Conservation (phyloP, 2,888 invertebrate genomes). For the Lithosia quadra region DNA sequence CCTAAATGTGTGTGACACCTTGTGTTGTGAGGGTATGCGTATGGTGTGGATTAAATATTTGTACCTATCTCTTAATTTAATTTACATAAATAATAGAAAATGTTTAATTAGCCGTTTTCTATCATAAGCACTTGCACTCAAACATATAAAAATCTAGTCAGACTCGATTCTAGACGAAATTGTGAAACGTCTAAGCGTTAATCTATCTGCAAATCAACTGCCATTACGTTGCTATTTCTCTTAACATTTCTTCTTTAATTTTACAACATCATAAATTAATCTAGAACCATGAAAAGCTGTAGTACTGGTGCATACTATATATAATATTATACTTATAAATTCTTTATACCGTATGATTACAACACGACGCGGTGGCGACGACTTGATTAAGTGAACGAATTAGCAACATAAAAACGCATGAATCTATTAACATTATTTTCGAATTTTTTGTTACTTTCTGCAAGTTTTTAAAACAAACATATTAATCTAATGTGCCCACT, state of each 20-base stretch:
- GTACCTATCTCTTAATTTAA: too few relatives aligned
- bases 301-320: not conserved
- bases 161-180: not conserved
- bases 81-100: not conserved
- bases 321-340: too few relatives aligned
- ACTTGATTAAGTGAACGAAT: not conserved
- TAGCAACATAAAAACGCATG: not conserved
- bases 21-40: too few relatives aligned
- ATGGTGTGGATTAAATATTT: too few relatives aligned
- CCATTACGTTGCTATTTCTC: not conserved
- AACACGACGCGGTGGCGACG: not conserved
- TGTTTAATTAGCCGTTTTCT: not conserved
- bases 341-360: not conserved
- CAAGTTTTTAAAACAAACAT: not conserved
- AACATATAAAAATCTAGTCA: not conserved
- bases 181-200: not conserved
- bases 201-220: not conserved
- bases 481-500: not conserved
- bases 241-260: not conserved
- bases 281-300: not conserved
- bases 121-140: not conserved
- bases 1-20: too few relatives aligned
- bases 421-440: not conserved
- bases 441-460: not conserved
- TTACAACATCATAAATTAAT: not conserved